phyloP scores from a whole-genome alignment of 2,888 invertebrate species.

The Rotaria magnacalcarata region DNA sequence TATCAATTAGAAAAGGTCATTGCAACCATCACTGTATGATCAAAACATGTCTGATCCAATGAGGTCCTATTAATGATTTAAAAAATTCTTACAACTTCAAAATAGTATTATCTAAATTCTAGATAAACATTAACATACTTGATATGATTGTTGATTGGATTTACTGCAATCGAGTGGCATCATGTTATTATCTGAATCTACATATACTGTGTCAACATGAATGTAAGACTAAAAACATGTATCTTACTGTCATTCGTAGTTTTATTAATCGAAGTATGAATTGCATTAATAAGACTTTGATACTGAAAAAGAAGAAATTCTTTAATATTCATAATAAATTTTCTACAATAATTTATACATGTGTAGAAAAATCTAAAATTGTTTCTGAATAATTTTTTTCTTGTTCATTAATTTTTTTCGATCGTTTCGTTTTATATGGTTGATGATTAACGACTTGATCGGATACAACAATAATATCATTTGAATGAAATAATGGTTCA shows the following conservation, averaged over 20 bases:
- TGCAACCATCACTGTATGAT: too few relatives aligned
- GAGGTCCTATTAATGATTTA: too few relatives aligned
- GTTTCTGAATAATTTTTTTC: not conserved
- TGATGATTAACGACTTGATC: not conserved
- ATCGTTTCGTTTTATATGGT: not conserved
- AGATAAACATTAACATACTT: not conserved
- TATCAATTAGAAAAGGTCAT: too few relatives aligned
- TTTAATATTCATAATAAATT: not conserved
- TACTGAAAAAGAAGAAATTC: not conserved
- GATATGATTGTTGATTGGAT: not conserved
- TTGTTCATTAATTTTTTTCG: too few relatives aligned
- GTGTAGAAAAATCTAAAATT: not conserved
- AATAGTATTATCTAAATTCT: too few relatives aligned
- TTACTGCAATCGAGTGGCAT: not conserved
- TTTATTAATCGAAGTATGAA: not conserved
- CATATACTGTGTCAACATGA: not conserved
- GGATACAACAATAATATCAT: not conserved
- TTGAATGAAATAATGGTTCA: slow-evolving; percentile 8
- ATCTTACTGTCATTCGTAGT: not conserved
- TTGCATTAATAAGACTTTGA: not conserved
- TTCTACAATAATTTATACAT: not conserved
- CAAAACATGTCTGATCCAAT: too few relatives aligned
- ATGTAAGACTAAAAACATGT: not conserved
- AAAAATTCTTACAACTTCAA: too few relatives aligned
- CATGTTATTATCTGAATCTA: not conserved